Base-by-base conservation (phyloP, 2,113 vertebrate genomes). In the Rhizomys pruinosus region DNA sequence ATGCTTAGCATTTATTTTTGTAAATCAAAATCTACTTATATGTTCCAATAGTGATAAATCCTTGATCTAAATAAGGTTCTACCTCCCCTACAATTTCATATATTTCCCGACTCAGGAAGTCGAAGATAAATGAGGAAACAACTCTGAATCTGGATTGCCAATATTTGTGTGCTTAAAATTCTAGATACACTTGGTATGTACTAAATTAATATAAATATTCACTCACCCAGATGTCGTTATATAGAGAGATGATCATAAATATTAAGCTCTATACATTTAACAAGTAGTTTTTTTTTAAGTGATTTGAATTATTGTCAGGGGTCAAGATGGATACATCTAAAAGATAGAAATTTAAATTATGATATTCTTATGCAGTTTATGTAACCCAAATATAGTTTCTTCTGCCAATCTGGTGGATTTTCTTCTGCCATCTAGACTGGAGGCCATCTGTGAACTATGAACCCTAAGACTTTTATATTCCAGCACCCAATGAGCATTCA, bases 361-460 rank as follows among this genome's bases (percentile, higher is more conserved):
- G 8, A 0, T 77, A 76, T n/a, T n/a, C n/a, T n/a, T n/a, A n/a
- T n/a, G n/a, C 55, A n/a, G 20, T 77, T 27, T 91, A 87, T 23
- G 76, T 87, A 55, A 81, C 87, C 20, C 19, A 87, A 90, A 87
- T 81, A 7, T 44, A 90, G 19, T 84, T 77, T 79, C 32, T n/a
- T 68, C 17, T 81, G 0, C 81, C 37, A 10, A 20, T 72, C 42
- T 72, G 57, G 29, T 57, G 27, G 90, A 34, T 52, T 44, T n/a
- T n/a, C n/a, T n/a, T n/a, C n/a, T n/a, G n/a, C 80, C 74, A 59
- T 47, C 96, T 91, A 95, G 63, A 78, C 22, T 84, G 1, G 91
- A 89, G 27, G 89, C 78, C 85, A 93, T 94, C 94, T 92, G 82
- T 89, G 87, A 93, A 73, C 66, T 94, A 39, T 87, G 29, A 93